Evolutionary conservation across 1,140 invertebrate genomes (phyloP).

Genomic region (Rhynchophorus ferrugineus): DNA sequence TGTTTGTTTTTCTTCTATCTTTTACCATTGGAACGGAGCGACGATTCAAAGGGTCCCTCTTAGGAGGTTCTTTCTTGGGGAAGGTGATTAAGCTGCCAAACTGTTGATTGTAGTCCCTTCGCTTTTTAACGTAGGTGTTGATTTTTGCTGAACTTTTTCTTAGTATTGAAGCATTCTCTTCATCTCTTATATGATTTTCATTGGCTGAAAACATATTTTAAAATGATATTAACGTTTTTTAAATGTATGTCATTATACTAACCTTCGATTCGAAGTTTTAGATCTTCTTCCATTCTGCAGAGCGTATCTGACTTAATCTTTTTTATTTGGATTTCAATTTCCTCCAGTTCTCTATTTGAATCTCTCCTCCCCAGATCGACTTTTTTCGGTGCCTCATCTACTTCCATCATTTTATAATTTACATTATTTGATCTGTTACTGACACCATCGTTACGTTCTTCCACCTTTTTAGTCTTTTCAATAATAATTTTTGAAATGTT

Average conservation of each 20-base stretch:
- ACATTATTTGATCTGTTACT: not conserved
- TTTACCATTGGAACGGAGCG: conserved; percentile 37
- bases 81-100: conserved; percentile 37
- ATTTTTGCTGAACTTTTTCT: conserved; percentile 41
- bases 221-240: not conserved
- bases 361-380: conserved; percentile 22
- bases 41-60: conserved; percentile 34
- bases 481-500: conserved; percentile 16
- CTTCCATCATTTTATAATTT: conserved; percentile 11
- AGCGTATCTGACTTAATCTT: conserved; percentile 27
- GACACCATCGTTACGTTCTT: not conserved
- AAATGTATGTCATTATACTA: not conserved
- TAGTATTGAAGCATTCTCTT: conserved; percentile 37
- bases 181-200: conserved; percentile 37
- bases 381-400: conserved; percentile 9
- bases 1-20: conserved; percentile 35
- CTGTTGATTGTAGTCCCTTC: conserved; percentile 37
- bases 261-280: conserved; percentile 40
- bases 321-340: conserved; percentile 30
- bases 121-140: conserved; percentile 39
- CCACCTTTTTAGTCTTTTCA: conserved; percentile 10
- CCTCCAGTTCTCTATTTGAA: conserved; percentile 33
- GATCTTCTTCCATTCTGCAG: conserved; percentile 27
- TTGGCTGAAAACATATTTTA: conserved; percentile 23
- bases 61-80: conserved; percentile 32